Base-by-base conservation (phyloP, 2,113 vertebrate genomes). In the Lycocorax pyrrhopterus region DNA sequence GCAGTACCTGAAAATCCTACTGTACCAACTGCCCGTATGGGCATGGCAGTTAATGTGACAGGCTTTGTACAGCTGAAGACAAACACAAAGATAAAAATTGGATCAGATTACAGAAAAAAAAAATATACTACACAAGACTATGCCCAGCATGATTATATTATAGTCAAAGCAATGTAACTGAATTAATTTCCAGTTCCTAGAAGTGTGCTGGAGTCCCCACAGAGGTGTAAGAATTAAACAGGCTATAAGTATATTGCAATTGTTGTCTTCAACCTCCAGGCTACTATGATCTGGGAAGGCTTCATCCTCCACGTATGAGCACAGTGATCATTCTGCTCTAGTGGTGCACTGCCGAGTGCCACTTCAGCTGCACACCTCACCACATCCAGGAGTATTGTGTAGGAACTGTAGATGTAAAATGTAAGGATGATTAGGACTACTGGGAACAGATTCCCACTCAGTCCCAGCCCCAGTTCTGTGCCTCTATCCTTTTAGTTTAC, bases 101-200 rank as follows among this genome's bases (percentile, higher is more conserved):
- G 56, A 91, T 52, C 87, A 90, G 47, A 52, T 72, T 84, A 55
- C 16, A 25, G 20, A 88, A 87, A 86, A 85, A 85, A 89, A 92
- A 71, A 43, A 33, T 81, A 56, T 43, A 77, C 66, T 75, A 73
- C 56, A 90, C 35, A 59, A 35, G 33, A 75, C 22, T 49, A 86
- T 72, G 68, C 66, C 75, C 75, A 92, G 66, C 83, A 72, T 51
- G 56, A 68, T 90, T 68, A 52, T 56, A 84, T 78, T 86, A 75
- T 46, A 71, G 83, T 49, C 64, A 46, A 44, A 88, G 56, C 1
- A 0, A 84, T 90, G 90, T 89, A 96, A 91, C 56, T 39, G 85
- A 86, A 96, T 93, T 94, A 87, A 95, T 96, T 95, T 94, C 67
- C 68, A 90, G 55, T 85, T 92, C 68, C 76, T 82, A 92, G 82